A percentile compares a stretch with the other conserved stretches of the same genome.
phyloP scores from a whole-genome alignment of 2,797 vertebrate species.

The Cryptoprocta ferox region DNA sequence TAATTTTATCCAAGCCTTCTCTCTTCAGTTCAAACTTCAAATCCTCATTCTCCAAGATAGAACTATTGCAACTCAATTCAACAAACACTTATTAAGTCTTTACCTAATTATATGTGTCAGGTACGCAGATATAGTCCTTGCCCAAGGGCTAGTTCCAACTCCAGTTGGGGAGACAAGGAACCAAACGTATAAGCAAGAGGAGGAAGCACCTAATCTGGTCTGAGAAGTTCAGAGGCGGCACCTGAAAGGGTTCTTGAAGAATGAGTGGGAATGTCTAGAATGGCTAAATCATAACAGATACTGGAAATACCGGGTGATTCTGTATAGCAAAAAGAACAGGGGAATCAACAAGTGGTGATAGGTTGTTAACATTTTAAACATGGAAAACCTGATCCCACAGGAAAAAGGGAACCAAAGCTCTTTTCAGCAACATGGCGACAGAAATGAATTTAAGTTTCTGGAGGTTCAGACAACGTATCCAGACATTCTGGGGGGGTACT shows the following conservation, averaged over 20 bases:
- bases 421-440: background rate
- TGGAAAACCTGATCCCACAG: background rate
- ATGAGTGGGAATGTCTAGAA: background rate
- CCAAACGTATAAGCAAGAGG: background rate
- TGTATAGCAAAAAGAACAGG: background rate
- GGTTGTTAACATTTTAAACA: background rate
- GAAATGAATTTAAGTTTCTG: conserved; percentile 2
- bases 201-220: background rate
- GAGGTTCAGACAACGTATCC: background rate
- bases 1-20: conserved; percentile 47
- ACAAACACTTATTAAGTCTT: conserved; percentile 51
- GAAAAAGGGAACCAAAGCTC: background rate
- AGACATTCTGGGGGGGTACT: background rate
- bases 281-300: background rate
- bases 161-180: background rate
- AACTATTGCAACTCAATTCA: conserved; percentile 47
- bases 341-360: background rate
- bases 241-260: background rate
- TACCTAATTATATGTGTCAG: background rate
- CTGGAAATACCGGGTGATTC: background rate
- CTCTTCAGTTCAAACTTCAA: conserved; percentile 50
- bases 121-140: background rate
- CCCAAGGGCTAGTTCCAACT: background rate
- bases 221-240: conserved; percentile 11
- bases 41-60: conserved; percentile 55